Percentiles rank a stretch among this genome's conserved stretches.
These are phyloP conservation scores for Orthochromis malagaraziensis DNA, from an alignment of 2,113 vertebrate species.

Conservation along the genomic window DNA sequence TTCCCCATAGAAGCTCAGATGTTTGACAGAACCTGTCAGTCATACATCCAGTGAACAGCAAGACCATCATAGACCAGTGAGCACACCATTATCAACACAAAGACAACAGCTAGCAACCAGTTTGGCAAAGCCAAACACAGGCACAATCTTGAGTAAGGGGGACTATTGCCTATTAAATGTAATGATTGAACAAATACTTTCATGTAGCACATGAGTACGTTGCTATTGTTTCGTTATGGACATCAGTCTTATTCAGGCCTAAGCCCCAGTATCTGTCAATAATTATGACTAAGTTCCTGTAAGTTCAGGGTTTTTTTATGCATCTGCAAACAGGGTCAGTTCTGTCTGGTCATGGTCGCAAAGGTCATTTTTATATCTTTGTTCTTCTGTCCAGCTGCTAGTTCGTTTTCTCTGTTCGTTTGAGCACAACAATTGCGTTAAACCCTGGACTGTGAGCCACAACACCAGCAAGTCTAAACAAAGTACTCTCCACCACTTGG, in stretches of 20 bases:
- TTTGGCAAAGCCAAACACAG: not conserved
- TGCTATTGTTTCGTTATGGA: not conserved
- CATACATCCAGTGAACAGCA: not conserved
- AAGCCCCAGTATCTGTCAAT: not conserved
- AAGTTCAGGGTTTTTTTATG: fast-evolving
- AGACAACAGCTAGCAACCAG: not conserved
- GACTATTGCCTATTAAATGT: not conserved
- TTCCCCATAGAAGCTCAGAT: not conserved
- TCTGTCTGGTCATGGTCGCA: not conserved
- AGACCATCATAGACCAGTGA: not conserved
- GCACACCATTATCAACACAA: not conserved
- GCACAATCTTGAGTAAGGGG: not conserved
- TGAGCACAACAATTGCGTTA: not conserved
- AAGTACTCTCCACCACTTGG: not conserved
- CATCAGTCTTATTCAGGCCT: not conserved
- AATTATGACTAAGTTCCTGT: not conserved
- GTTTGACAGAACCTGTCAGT: not conserved
- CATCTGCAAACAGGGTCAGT: not conserved
- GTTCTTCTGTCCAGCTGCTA: not conserved
- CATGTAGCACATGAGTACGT: not conserved
- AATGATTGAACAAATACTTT: not conserved
- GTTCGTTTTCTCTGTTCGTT: not conserved
- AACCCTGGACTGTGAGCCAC: not conserved
- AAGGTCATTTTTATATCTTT: not conserved
- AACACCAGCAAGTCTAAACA: not conserved